Conservation (phyloP, 2,797 vertebrate genomes). For the Falco peregrinus region DNA sequence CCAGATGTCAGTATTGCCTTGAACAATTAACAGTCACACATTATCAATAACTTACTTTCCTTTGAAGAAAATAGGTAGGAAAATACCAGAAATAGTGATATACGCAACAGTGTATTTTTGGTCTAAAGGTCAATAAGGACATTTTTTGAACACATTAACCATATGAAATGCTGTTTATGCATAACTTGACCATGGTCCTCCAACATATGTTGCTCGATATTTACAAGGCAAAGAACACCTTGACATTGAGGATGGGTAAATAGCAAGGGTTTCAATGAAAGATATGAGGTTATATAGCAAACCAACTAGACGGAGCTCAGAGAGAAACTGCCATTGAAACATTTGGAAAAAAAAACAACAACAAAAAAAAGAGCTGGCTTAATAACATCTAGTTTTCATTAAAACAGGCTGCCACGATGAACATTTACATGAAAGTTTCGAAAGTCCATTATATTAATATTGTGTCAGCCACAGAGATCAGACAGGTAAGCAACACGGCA, state of each 20-base stretch:
- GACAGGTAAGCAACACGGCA: slow-evolving; percentile 64
- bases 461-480: slow-evolving; percentile 72
- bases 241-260: neutral
- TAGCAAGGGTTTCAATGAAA: slow-evolving; percentile 21
- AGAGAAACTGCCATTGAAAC: slow-evolving; percentile 49
- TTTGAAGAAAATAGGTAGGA: neutral
- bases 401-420: slow-evolving; percentile 56
- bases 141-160: neutral
- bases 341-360: slow-evolving; percentile 19
- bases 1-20: neutral
- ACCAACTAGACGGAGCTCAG: neutral
- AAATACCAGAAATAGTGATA: neutral
- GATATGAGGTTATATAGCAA: neutral
- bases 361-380: neutral
- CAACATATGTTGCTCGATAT: neutral
- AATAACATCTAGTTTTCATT: slow-evolving; percentile 56
- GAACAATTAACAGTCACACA: neutral
- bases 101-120: neutral
- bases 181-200: neutral
- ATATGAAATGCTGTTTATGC: neutral
- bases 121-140: neutral
- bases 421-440: slow-evolving; percentile 76
- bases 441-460: slow-evolving; percentile 42
- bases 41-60: neutral
- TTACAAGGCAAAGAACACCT: neutral